phyloP scores from a whole-genome alignment of 2,113 vertebrate genomes.

The Platysteira castanea region DNA sequence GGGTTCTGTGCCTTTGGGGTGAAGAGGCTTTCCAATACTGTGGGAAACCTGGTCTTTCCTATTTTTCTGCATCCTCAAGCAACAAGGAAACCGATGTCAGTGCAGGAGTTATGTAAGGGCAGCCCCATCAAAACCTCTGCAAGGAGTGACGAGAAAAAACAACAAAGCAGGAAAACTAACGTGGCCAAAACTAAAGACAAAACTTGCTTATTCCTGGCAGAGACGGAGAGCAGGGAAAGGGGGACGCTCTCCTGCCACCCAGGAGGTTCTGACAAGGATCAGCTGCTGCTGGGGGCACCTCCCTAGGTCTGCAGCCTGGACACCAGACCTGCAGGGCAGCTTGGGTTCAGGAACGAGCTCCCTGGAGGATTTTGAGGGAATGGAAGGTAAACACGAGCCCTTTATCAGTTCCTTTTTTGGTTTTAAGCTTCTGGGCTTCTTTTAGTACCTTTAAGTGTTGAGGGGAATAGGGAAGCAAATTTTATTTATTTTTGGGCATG shows the following conservation, averaged over 20 bases:
- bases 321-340: background rate
- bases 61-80: background rate
- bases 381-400: background rate
- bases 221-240: background rate
- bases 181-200: too few relatives aligned
- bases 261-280: rapidly evolving
- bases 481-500: background rate
- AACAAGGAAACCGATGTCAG: background rate
- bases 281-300: background rate
- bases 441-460: background rate
- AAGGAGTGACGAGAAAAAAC: rapidly evolving
- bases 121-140: background rate
- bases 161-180: too few relatives aligned
- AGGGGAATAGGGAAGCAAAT: background rate
- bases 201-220: background rate
- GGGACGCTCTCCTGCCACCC: background rate
- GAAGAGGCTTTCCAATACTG: background rate
- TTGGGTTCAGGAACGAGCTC: background rate
- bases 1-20: background rate
- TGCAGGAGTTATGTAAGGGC: background rate
- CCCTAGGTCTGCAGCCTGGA: background rate
- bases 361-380: background rate
- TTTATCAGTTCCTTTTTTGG: background rate
- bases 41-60: background rate
- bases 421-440: background rate